Base-by-base conservation (phyloP, 2,888 invertebrate genomes). In the Chymomyza procnemis region DNA sequence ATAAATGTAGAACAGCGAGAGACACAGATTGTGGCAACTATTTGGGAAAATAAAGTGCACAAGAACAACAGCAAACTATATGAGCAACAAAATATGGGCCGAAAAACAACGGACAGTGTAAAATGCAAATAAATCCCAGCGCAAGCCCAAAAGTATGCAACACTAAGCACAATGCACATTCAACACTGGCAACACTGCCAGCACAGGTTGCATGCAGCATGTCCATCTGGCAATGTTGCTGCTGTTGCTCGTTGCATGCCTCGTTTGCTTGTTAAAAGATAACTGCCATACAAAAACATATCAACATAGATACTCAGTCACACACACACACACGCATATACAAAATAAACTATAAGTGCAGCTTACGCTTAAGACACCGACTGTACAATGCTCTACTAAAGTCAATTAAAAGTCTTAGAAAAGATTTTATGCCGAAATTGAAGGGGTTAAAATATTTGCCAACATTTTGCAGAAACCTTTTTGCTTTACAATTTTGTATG, bases 71-170 rank as follows among this genome's bases (percentile, higher is more conserved):
- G 50, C 52, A 30, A 47, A 5, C 47, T 4, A 16, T 14, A 47
- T 12, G 3, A 47, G 48, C 48, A 48, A 48, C 50, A 50, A 50
- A 50, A 18, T 9, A 50, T 50, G 14, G 1, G 50, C 16, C n/a
- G n/a, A 16, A 8, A 18, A n/a, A 54, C 61, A 57, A 56, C 48
- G 65, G 64, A 63, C 61, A 66, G 71, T 74, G 79, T 71, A 78
- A 81, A 73, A 81, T 81, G 83, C 81, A 83, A 81, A 81, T 83
- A 81, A 83, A 81, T 81, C 80, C 80, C 83, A 73, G 79, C 74
- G 80, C 70, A 78, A 71, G 60, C 66, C 74, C 71, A 75, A 72
- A 77, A 70, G 71, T 70, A 73, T 78, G 79, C 80, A 74, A 79
- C 75, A 82, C 79, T 75, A 79, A 79, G n/a, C n/a, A 80, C 68